Conservation (phyloP, 2,888 invertebrate genomes). For the Orthosia incerta region DNA sequence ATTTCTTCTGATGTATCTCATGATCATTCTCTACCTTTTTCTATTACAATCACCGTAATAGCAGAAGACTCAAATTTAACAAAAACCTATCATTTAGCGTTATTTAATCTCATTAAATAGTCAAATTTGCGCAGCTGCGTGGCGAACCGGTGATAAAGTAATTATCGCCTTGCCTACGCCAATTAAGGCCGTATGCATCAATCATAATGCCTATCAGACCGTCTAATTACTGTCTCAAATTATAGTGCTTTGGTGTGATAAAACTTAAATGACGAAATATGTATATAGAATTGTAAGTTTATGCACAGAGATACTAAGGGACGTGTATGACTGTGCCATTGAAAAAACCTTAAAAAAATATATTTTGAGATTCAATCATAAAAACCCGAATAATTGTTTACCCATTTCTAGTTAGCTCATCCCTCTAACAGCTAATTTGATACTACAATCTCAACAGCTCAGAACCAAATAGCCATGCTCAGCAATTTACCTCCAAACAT, state of each 20-base stretch:
- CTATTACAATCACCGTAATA: neutral
- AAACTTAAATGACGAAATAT: too few species aligned
- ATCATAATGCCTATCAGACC: slow-evolving; percentile 66
- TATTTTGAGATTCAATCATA: too few species aligned
- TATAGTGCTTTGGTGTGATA: slow-evolving; percentile 6
- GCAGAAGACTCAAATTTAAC: neutral
- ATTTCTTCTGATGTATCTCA: neutral
- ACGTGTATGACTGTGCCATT: too few species aligned
- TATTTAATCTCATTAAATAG: slow-evolving; percentile 54
- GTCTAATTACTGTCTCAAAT: slow-evolving; percentile 49
- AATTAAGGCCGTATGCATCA: slow-evolving; percentile 72
- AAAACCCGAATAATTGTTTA: too few species aligned
- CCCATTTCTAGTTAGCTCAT: too few species aligned
- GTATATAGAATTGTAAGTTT: too few species aligned
- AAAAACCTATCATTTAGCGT: slow-evolving; percentile 44
- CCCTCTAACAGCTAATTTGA: slow-evolving; percentile 12
- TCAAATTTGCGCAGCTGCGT: slow-evolving; percentile 56
- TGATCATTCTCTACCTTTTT: too few species aligned
- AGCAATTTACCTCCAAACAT: slow-evolving; percentile 53
- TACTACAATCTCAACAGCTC: slow-evolving; percentile 28
- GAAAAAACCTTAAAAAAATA: too few species aligned
- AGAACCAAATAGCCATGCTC: slow-evolving; percentile 38
- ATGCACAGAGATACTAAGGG: neutral
- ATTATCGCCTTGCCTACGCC: slow-evolving; percentile 74
- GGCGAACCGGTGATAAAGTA: slow-evolving; percentile 75